Percentiles rank a stretch among this genome's conserved stretches.
These are phyloP conservation scores for Lordiphosa andalusiaca DNA, from an alignment of 2,888 invertebrate species.

Conservation along the genomic window DNA sequence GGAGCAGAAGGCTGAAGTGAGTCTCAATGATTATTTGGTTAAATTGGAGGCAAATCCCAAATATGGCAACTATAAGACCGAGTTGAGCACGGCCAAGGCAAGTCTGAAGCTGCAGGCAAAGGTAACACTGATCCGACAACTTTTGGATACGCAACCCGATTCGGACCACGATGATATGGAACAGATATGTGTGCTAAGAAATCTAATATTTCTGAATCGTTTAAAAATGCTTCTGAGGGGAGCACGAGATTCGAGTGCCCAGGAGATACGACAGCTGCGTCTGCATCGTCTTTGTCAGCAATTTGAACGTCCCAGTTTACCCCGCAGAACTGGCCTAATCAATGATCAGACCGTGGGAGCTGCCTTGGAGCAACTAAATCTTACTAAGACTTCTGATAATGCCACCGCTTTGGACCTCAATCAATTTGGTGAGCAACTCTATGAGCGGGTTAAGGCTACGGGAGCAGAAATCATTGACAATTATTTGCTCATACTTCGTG, in stretches of 20 bases:
- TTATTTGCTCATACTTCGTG: constrained; percentile 61
- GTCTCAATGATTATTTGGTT: constrained; percentile 56
- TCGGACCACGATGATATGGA: constrained; percentile 26
- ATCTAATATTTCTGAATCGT: constrained; percentile 64
- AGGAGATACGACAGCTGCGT: constrained; percentile 67
- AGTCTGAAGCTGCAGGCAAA: constrained; percentile 48
- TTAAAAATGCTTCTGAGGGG: constrained; percentile 47
- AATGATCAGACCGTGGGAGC: constrained; percentile 48
- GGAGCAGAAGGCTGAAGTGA: constrained; percentile 38
- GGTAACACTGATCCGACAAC: constrained; percentile 69
- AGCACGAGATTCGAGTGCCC: constrained; percentile 57
- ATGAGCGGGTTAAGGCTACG: constrained; percentile 55
- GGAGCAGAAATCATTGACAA: constrained; percentile 73
- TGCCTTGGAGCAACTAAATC: constrained; percentile 36
- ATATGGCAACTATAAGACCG: constrained; percentile 38
- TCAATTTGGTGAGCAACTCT: constrained; percentile 61
- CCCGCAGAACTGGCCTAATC: constrained; percentile 34
- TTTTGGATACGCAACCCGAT: constrained; percentile 56
- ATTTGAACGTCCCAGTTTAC: constrained; percentile 37
- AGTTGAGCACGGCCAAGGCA: constrained; percentile 36
- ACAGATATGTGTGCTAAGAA: constrained; percentile 56
- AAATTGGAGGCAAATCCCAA: constrained; percentile 40
- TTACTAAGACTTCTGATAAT: constrained; percentile 17
- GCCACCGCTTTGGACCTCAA: constrained; percentile 34
- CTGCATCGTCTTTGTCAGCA: constrained; percentile 66